These are phyloP conservation scores for Paramormyrops hopkinsi DNA, from an alignment of 2,797 vertebrate genomes.

Conservation along the genomic window DNA sequence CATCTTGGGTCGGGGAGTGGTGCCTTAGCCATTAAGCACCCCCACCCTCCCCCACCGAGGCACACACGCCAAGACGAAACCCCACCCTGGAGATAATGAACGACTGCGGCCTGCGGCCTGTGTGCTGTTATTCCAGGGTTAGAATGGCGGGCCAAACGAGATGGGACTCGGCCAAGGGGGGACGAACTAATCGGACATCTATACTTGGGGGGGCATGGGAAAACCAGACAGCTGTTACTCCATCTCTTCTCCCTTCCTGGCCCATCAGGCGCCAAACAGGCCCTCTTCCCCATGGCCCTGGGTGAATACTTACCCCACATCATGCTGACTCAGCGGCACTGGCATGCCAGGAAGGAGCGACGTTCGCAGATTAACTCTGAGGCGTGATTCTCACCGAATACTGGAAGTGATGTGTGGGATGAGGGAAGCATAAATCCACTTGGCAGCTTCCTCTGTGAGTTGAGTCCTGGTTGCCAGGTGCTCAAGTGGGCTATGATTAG, in stretches of 20 bases:
- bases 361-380: neutral
- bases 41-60: neutral
- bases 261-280: neutral
- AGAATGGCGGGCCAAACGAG: neutral
- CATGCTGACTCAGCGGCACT: neutral
- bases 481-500: neutral
- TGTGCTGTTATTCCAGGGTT: neutral
- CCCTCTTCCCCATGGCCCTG: neutral
- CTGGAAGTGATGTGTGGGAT: neutral
- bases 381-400: neutral
- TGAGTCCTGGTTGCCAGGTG: neutral
- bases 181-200: neutral
- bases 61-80: neutral
- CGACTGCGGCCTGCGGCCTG: neutral
- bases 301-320: neutral
- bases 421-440: neutral
- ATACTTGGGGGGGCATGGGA: neutral
- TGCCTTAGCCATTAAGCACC: constrained; percentile 1
- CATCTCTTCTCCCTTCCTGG: neutral
- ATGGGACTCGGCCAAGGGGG: neutral
- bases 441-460: neutral
- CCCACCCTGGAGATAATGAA: neutral
- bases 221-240: neutral
- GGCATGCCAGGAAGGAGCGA: neutral
- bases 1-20: neutral